Evolutionary conservation across 2,113 vertebrate species (phyloP).

Genomic region (Acrocephalus kingi): DNA sequence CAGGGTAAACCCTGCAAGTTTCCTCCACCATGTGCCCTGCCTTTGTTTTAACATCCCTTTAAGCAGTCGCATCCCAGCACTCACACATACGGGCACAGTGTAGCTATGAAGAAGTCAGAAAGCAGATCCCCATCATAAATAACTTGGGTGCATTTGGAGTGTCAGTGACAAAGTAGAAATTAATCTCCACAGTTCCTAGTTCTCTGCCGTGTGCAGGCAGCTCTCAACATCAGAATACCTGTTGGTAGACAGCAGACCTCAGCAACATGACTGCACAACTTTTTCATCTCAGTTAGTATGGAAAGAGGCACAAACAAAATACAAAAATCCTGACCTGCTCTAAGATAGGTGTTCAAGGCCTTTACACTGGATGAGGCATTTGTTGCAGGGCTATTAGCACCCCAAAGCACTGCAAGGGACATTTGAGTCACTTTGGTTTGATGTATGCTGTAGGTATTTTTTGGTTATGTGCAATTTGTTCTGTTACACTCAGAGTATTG

Average conservation of each 20-base stretch:
- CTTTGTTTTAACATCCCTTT: neutral
- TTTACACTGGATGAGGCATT: slow-evolving; percentile 10
- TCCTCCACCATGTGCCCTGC: neutral
- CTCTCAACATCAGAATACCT: neutral
- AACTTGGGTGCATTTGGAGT: neutral
- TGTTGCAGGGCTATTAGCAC: slow-evolving; percentile 44
- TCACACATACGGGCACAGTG: neutral
- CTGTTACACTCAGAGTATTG: slow-evolving; percentile 49
- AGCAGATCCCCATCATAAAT: slow-evolving; percentile 33
- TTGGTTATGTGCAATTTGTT: slow-evolving; percentile 69
- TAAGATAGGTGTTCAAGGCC: slow-evolving; percentile 49
- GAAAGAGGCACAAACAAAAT: neutral
- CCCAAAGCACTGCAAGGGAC: slow-evolving; percentile 3
- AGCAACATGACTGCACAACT: neutral
- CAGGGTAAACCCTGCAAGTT: neutral
- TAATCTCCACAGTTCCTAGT: slow-evolving; percentile 22
- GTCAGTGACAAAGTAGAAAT: slow-evolving; percentile 56
- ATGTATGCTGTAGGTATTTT: slow-evolving; percentile 66
- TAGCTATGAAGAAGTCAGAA: slow-evolving; percentile 32
- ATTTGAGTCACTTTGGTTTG: slow-evolving; percentile 57
- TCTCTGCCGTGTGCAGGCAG: neutral
- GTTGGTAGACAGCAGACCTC: neutral
- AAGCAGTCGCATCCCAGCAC: neutral
- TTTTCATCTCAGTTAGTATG: neutral
- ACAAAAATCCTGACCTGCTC: slow-evolving; percentile 1